phyloP scores from a whole-genome alignment of 2,113 vertebrate genomes.

The Rhabdomys dilectus region DNA sequence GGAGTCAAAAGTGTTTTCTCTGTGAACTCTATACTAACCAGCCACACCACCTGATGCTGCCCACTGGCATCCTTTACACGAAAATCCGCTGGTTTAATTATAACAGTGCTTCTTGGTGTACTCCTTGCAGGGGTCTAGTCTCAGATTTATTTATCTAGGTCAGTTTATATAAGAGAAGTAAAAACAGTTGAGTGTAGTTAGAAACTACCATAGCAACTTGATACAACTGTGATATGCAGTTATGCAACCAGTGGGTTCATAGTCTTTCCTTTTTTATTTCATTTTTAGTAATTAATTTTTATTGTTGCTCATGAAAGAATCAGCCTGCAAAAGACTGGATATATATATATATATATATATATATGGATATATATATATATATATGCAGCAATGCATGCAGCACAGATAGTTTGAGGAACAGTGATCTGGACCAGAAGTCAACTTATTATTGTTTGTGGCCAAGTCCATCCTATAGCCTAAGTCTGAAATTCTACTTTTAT shows the following conservation, averaged over 20 bases:
- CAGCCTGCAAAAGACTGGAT: neutral
- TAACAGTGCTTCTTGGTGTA: neutral
- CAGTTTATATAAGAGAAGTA: conserved; percentile 24
- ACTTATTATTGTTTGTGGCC: neutral
- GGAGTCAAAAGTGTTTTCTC: neutral
- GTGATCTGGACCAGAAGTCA: neutral
- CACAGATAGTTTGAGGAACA: conserved; percentile 13
- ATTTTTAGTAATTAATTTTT: conserved; percentile 58
- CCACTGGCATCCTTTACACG: neutral
- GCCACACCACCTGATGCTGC: neutral
- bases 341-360: no score
- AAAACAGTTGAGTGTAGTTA: neutral
- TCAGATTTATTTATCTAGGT: neutral
- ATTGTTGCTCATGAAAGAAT: conserved; percentile 26
- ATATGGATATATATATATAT: neutral
- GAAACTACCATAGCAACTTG: neutral
- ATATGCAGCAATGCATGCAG: neutral
- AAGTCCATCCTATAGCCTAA: neutral
- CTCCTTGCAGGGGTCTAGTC: neutral
- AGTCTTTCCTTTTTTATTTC: conserved; percentile 37
- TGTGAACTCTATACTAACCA: neutral
- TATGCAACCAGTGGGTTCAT: neutral
- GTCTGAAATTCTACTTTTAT: conserved; percentile 2
- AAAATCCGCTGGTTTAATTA: neutral
- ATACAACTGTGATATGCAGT: neutral